Conservation (phyloP, 1,140 invertebrate species). For the Gonioctena quinquepunctata region DNA sequence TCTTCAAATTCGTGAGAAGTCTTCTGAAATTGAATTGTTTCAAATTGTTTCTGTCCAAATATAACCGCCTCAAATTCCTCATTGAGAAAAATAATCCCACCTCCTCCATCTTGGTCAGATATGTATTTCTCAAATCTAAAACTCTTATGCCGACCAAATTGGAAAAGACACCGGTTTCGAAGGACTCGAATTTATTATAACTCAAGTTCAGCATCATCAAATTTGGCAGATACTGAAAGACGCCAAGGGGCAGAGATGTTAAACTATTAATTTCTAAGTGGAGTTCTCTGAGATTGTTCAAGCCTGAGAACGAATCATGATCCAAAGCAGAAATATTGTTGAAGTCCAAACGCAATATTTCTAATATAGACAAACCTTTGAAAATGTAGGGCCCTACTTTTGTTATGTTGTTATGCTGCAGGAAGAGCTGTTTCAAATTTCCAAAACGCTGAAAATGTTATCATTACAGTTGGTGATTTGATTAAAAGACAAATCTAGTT, state of each 20-base stretch:
- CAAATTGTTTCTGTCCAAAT: background rate
- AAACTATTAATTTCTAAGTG: background rate
- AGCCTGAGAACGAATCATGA: background rate
- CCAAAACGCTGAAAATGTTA: background rate
- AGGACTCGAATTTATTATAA: background rate
- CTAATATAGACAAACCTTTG: background rate
- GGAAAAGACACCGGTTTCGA: background rate
- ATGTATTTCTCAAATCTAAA: background rate
- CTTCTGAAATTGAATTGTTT: conserved; percentile 4
- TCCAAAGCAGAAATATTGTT: background rate
- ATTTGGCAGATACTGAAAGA: background rate
- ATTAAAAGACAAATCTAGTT: background rate
- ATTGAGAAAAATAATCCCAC: background rate
- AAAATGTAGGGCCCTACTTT: background rate
- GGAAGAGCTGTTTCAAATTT: background rate
- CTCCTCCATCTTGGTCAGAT: background rate
- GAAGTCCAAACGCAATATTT: background rate
- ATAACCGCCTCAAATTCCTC: background rate
- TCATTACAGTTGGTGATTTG: background rate
- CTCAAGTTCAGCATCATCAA: background rate
- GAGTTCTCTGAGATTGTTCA: background rate
- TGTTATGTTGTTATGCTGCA: background rate
- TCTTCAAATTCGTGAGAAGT: background rate
- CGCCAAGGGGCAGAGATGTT: no score
- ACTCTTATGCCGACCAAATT: background rate